Evolutionary conservation across 2,888 invertebrate genomes (phyloP), one percentile per base, ranked within the genome.

Genomic region (Lordiphosa fenestrarum): DNA sequence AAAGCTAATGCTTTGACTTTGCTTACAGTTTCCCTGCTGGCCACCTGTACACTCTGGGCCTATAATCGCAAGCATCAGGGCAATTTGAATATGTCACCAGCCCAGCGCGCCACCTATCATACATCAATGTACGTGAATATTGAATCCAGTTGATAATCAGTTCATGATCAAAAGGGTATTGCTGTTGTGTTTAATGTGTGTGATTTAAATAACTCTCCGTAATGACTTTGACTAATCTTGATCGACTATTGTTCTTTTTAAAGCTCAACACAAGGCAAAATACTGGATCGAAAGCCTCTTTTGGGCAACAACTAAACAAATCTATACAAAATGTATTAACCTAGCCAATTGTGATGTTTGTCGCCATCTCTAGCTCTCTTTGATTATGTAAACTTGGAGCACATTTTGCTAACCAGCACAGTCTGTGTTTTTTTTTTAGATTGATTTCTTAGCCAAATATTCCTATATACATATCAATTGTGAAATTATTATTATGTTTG

Each of bases 21-120:
- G 2, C 10, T 30, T 2, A 2, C 7, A 63, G 95, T 95, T 85
- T 93, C 96, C 0, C 89, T 96, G 54, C 89, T 95, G 69, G 92
- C 94, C n/a, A 93, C 94, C 10, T 90, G 94, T 46, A 89, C 93
- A 10, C 93, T 97, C 69, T 95, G 94, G 92, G 91, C 94, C 25
- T 90, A 93, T 65, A 95, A 96, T 86, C 91, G 92, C n/a, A 91
- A 91, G 44, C 92, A 89, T 49, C 91, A 92, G 72, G 95, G 95
- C 61, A 91, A 93, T 69, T 90, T 96, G 2, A 95, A 95, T 85
- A 92, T 95, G 93, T 92, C 94, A 35, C 93, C 93, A 35, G 89
- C 88, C 51, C 91, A 91, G 86, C 91, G 94, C 71, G 91, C 92
- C 59, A 74, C 80, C 59, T 86, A 86, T 66, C 84, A 76, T 51